Evolutionary conservation across 2,888 invertebrate genomes (phyloP), one percentile per base, ranked within the genome.

Genomic region (Argyresthia goedartella): DNA sequence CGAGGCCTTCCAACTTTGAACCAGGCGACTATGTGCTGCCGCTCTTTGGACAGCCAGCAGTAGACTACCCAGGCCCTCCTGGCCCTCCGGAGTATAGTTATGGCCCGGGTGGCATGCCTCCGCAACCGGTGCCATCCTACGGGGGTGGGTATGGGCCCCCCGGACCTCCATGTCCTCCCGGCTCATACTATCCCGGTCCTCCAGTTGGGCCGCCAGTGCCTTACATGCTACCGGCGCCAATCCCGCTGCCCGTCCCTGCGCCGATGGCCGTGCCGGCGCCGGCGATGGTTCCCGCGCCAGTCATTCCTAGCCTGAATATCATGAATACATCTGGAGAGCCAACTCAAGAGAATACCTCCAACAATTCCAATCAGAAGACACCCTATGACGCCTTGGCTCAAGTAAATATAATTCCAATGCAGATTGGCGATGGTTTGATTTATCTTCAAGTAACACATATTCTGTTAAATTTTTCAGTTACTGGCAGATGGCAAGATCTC

Each of bases 401-500:
- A 78, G 85, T 86, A 82, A 79, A 68, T 60, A 52, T 52, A 42
- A 47, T 11, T 55, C 51, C 43, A n/a, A 50, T 50, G 55, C 44
- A 51, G 53, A 39, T 49, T 43, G 14, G 46, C 25, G 39, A 48
- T 52, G 50, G 52, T 42, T 16, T 25, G 34, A 15, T 4, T 46
- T 34, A 9, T 54, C n/a, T 49, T n/a, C n/a, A n/a, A n/a, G n/a
- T n/a, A n/a, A 52, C 34, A 52, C 53, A 55, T 52, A 42, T 49
- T 49, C 7, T n/a, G 56, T 66, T 49, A 6, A 65, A 69, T 71
- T 64, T 85, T 85, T 65, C 82, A 85, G 85, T 75, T 86, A 72
- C 76, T 84, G 50, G 81, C 81, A 56, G 85, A 85, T 57, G 86
- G 85, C 36, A 82, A 80, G 62, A 71, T 86, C 60, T 82, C 84